phyloP scores from a whole-genome alignment of 2,113 vertebrate species.

The Trichomycterus rosablanca region DNA sequence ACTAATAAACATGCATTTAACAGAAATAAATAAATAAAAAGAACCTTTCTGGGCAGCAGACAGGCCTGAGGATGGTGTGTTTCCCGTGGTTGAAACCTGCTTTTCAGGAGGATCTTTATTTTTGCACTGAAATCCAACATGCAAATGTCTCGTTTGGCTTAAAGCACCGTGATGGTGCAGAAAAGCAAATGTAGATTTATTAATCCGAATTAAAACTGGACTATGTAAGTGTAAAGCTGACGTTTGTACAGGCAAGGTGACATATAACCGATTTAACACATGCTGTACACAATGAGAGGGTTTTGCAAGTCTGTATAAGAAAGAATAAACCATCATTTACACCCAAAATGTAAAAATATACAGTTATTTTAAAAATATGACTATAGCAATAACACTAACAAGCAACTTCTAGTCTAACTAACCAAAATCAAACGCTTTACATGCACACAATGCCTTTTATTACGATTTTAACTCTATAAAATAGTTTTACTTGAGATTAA shows the following conservation, averaged over 20 bases:
- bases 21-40: not conserved
- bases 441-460: no score
- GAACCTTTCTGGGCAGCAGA: slow-evolving; percentile 79
- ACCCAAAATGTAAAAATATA: no score
- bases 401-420: no score
- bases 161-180: not conserved
- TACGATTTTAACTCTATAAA: no score
- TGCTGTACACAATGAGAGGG: slow-evolving; percentile 25
- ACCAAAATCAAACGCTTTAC: no score
- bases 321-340: slow-evolving; percentile 49
- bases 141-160: slow-evolving; percentile 17
- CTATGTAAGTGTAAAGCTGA: not conserved
- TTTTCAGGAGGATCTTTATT: slow-evolving; percentile 56
- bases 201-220: slow-evolving; percentile 5
- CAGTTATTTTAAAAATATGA: no score
- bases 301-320: slow-evolving; percentile 45
- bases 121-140: slow-evolving; percentile 17
- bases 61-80: slow-evolving; percentile 44
- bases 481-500: no score
- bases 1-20: not conserved
- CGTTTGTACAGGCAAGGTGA: not conserved
- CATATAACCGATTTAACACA: slow-evolving; percentile 32
- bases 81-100: slow-evolving; percentile 57
- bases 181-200: not conserved
- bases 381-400: no score